These are phyloP conservation scores for Phortica okadai DNA, from an alignment of 2,888 invertebrate genomes.

Conservation along the genomic window DNA sequence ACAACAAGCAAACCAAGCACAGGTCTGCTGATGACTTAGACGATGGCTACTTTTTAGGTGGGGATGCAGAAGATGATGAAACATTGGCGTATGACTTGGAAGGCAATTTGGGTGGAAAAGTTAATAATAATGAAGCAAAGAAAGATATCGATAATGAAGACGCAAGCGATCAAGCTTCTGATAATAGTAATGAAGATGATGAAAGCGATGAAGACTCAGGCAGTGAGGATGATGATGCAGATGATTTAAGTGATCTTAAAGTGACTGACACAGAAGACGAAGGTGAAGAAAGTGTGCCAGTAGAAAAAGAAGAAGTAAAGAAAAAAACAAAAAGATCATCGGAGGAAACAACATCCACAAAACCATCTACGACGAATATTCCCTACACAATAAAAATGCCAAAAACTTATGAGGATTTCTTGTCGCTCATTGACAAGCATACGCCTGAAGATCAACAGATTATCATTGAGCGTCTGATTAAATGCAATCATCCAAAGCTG, in stretches of 20 bases:
- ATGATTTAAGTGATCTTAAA: constrained; percentile 74
- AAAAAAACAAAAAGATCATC: constrained; percentile 2
- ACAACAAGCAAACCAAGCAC: constrained; percentile 78
- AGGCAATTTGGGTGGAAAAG: constrained; percentile 57
- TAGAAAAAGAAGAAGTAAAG: constrained; percentile 28
- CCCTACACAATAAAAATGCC: constrained; percentile 81
- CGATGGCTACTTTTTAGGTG: constrained; percentile 84
- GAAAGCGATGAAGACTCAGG: constrained; percentile 42
- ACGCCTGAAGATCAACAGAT: constrained; percentile 82
- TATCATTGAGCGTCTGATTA: constrained; percentile 88
- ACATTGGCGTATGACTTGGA: constrained; percentile 73
- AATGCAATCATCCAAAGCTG: constrained; percentile 90
- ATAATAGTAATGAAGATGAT: constrained; percentile 47
- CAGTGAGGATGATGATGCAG: constrained; percentile 72
- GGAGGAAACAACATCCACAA: neutral
- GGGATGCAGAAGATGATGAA: constrained; percentile 62
- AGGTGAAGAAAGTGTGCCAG: constrained; percentile 57
- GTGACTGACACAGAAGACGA: constrained; percentile 75
- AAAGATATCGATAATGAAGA: constrained; percentile 43
- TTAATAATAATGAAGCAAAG: constrained; percentile 41
- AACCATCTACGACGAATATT: constrained; percentile 76
- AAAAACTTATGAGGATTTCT: constrained; percentile 80
- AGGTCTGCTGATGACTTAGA: constrained; percentile 91
- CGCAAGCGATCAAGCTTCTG: constrained; percentile 48
- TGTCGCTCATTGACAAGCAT: constrained; percentile 80